Evolutionary conservation across 2,797 vertebrate species (phyloP).

Genomic region (Borostomias antarcticus): DNA sequence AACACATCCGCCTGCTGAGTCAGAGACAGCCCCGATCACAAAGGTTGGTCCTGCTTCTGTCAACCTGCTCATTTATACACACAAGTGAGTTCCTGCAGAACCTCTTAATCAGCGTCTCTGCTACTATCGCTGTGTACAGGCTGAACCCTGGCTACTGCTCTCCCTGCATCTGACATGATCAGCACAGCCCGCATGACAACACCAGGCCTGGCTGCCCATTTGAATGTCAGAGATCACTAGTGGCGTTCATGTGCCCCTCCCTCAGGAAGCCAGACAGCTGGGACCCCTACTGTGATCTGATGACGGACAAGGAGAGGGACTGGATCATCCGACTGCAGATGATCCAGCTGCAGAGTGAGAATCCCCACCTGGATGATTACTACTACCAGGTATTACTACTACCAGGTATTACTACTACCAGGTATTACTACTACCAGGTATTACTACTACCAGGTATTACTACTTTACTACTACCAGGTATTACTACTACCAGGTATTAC

Average conservation of each 20-base stretch:
- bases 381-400: conserved; percentile 81
- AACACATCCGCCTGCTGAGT: conserved; percentile 87
- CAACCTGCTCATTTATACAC: neutral
- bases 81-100: neutral
- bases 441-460: neutral
- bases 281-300: conserved; percentile 85
- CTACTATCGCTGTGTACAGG: neutral
- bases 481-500: neutral
- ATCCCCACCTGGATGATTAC: conserved; percentile 87
- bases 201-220: no score
- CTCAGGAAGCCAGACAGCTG: conserved; percentile 76
- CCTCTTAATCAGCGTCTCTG: neutral
- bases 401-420: conserved; percentile 48
- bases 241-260: conserved; percentile 9
- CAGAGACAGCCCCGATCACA: conserved; percentile 75
- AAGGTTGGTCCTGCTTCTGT: conserved; percentile 60
- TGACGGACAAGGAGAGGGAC: conserved; percentile 91
- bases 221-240: neutral
- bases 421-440: conserved; percentile 43
- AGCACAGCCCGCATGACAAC: no score
- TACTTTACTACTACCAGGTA: conserved; percentile 60
- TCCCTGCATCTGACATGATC: no score
- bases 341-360: conserved; percentile 95
- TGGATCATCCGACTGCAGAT: conserved; percentile 94
- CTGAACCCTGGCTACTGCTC: no score